Evolutionary conservation across 2,888 invertebrate genomes (phyloP), one percentile per base, ranked within the genome.

Genomic region (Lissonota sp.): DNA sequence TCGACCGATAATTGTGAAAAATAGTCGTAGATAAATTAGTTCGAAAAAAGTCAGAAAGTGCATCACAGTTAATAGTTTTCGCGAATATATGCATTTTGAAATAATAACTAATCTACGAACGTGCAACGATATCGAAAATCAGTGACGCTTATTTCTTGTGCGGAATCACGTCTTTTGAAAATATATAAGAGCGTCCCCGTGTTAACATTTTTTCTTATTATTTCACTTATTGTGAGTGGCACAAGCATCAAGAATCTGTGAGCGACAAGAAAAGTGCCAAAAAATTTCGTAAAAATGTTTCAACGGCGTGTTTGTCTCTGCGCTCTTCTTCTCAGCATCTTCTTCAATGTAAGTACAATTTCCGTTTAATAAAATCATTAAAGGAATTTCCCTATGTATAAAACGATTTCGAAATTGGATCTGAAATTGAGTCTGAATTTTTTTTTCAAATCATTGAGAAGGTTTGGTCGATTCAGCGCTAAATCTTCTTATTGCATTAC

Each of bases 1-100:
- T 49, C n/a, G 39, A 6, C 37, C 39, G 58, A 58, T 58, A 39
- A 16, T 58, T 26, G 58, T 58, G 39, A 10, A 16, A 51, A 53
- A 26, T 8, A 14, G 26, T 2, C 39, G 16, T 14, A 7, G 4
- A 51, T n/a, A 40, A 26, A 26, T 26, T 1, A 26, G 26, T 26
- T 26, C 3, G 1, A 26, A 26, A 26, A 26, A 26, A 26, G 26
- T 26, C 26, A 3, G 3, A 26, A 26, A 26, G 26, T 26, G 26
- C 26, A 26, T 26, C 26, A 3, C 26, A 26, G 26, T 26, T 26
- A 26, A 26, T 26, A 26, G 1, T 26, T 26, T 26, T 26, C 26
- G 26, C 3, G 26, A 3, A 26, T 26, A 26, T 1, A 26, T 26
- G 26, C 1, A 26, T 2, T 26, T 26, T 26, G 1, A 3, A 40